These are phyloP conservation scores for Ptilorrhoa leucosticta DNA, from an alignment of 2,113 vertebrate genomes.

Conservation along the genomic window DNA sequence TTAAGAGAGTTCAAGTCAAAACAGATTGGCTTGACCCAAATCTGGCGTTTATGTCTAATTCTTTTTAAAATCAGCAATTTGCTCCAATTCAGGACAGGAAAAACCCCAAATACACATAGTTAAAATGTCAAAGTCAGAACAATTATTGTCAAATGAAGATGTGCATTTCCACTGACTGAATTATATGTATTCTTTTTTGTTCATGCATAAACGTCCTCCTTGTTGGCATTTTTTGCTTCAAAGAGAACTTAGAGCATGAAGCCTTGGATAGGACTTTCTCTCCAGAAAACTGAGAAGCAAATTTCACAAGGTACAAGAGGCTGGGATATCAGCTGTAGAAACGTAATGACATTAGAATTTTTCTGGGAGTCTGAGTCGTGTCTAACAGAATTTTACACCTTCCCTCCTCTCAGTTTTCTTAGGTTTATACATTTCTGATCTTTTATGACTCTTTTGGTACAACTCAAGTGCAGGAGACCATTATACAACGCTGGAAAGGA, in stretches of 20 bases:
- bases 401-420: not conserved
- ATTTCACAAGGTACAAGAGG: not conserved
- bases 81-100: not conserved
- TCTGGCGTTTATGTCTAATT: not conserved
- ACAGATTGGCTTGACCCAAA: not conserved
- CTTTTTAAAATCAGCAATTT: not conserved
- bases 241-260: not conserved
- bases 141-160: not conserved
- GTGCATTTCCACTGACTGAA: not conserved
- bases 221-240: not conserved
- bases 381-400: not conserved
- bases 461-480: not conserved
- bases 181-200: not conserved
- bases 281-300: not conserved
- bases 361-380: not conserved
- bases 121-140: not conserved
- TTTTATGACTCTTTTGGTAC: not conserved
- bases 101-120: not conserved
- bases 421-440: not conserved
- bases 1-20: not conserved
- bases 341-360: not conserved
- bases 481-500: not conserved
- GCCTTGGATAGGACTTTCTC: not conserved
- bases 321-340: not conserved
- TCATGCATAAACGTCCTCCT: not conserved